Conservation (phyloP, 1,140 invertebrate genomes). For the Pogonomyrmex californicus region DNA sequence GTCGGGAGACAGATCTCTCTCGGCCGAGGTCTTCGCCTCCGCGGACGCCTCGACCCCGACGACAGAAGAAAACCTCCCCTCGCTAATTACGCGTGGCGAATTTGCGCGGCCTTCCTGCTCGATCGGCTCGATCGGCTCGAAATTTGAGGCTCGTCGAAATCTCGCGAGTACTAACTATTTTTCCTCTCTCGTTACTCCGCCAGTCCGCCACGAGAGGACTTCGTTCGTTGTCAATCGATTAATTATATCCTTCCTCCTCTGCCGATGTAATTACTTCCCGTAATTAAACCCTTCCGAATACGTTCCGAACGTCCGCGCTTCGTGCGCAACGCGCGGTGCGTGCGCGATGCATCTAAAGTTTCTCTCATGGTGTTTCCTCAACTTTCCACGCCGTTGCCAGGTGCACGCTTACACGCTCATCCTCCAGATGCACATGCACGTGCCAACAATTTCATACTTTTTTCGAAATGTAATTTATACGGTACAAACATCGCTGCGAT, state of each 20-base stretch:
- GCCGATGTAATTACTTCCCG: slow-evolving; percentile 47
- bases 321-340: neutral
- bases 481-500: no score
- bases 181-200: neutral
- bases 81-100: neutral
- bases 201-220: neutral
- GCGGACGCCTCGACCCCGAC: neutral
- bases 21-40: neutral
- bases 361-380: slow-evolving; percentile 28
- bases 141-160: neutral
- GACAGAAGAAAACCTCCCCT: neutral
- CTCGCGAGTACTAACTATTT: neutral
- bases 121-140: neutral
- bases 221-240: slow-evolving; percentile 18
- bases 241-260: slow-evolving; percentile 19
- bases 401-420: neutral
- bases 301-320: neutral
- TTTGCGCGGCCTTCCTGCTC: neutral
- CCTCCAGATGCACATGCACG: neutral
- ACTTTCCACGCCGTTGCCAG: slow-evolving; percentile 15
- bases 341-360: slow-evolving; percentile 20
- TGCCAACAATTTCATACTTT: neutral
- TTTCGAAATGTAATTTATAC: neutral
- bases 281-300: slow-evolving; percentile 22
- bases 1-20: neutral